A percentile compares a stretch with the other conserved stretches of the same genome.
Conservation (phyloP, 2,113 vertebrate genomes). For the Lota lota region DNA sequence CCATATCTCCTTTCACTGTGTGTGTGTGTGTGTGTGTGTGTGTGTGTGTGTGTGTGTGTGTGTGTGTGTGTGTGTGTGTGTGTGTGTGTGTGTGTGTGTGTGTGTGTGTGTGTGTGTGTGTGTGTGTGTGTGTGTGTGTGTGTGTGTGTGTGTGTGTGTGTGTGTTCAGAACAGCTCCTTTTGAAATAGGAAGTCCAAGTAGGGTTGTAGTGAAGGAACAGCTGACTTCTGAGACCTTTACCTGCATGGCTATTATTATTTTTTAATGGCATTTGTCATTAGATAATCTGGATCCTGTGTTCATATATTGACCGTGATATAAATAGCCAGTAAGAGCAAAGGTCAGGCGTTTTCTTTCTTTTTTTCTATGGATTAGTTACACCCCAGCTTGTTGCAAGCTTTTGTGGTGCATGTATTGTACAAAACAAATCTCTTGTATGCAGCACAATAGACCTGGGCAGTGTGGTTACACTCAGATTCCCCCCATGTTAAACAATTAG, state of each 20-base stretch:
- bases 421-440: background rate
- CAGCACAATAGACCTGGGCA: background rate
- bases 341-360: background rate
- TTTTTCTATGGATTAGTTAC: background rate
- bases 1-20: conserved; percentile 11
- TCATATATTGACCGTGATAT: background rate
- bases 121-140: background rate
- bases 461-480: too few species aligned
- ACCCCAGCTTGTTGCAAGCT: background rate
- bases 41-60: background rate
- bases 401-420: background rate
- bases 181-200: too few species aligned
- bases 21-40: conserved; percentile 4
- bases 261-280: too few species aligned
- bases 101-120: background rate
- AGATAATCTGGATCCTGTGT: too few species aligned
- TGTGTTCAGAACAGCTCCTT: background rate
- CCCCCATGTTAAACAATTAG: too few species aligned
- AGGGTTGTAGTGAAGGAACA: too few species aligned
- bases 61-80: conserved; percentile 2
- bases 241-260: too few species aligned
- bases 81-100: background rate
- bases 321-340: background rate
- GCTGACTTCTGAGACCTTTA: too few species aligned
- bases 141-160: background rate